phyloP scores from a whole-genome alignment of 92 coral and sea anemone genomes.

The Heteractis magnifica region DNA sequence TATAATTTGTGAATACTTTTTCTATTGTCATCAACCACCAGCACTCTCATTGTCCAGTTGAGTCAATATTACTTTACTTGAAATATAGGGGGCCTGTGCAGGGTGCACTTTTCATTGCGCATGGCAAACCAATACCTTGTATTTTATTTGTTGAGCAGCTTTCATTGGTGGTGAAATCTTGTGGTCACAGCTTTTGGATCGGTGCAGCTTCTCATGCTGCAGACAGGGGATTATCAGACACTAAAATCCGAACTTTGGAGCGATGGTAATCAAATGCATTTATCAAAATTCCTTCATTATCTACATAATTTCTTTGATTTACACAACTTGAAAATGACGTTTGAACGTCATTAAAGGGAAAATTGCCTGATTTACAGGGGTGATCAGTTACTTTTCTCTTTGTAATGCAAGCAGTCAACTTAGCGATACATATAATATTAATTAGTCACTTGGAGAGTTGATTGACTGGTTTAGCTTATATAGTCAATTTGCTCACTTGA shows the following conservation, averaged over 20 bases:
- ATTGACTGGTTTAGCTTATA: not conserved
- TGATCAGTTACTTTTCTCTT: not conserved
- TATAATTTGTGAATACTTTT: constrained; percentile 20
- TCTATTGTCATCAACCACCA: not conserved
- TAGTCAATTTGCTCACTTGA: not conserved
- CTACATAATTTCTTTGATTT: not conserved
- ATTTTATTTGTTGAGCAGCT: no score
- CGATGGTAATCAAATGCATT: not conserved
- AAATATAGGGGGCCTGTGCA: no score
- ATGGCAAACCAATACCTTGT: no score
- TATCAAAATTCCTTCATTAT: not conserved
- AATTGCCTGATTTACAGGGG: no score
- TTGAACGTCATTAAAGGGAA: not conserved
- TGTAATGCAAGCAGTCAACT: not conserved
- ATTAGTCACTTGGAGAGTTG: constrained; percentile 1
- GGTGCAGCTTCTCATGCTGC: no score
- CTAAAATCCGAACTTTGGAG: no score
- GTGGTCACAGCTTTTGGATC: no score
- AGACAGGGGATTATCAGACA: not conserved
- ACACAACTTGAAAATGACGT: not conserved
- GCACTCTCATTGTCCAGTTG: no score
- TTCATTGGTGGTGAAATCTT: no score
- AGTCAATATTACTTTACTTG: no score
- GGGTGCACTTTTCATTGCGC: no score
- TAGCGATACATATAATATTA: not conserved